Conservation (phyloP, 2,888 invertebrate genomes). For the Cheilosia scutellata region DNA sequence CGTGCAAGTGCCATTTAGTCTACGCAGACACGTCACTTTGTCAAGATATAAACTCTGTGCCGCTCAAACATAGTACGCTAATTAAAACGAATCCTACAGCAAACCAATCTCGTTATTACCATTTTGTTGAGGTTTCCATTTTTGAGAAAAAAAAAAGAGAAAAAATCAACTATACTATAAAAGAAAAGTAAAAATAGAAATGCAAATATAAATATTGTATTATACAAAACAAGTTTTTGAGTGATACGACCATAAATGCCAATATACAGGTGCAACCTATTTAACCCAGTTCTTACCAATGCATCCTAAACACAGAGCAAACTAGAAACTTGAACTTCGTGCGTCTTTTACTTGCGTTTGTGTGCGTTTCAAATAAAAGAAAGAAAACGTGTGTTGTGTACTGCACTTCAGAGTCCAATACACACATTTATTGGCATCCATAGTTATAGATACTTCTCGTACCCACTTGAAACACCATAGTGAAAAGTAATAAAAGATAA, state of each 20-base stretch:
- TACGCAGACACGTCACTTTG: neutral
- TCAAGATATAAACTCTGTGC: neutral
- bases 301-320: conserved; percentile 39
- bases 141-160: conserved; percentile 16
- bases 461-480: conserved; percentile 69
- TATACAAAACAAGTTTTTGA: conserved; percentile 49
- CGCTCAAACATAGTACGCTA: neutral
- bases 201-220: conserved; percentile 65
- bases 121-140: conserved; percentile 39
- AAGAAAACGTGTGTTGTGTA: neutral
- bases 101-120: conserved; percentile 4
- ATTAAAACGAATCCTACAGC: neutral
- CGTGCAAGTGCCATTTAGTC: neutral
- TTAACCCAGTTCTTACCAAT: conserved; percentile 68
- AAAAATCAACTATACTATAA: neutral
- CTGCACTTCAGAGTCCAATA: conserved; percentile 1
- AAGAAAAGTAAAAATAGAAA: conserved; percentile 54
- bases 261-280: conserved; percentile 67
- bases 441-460: conserved; percentile 12
- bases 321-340: conserved; percentile 53
- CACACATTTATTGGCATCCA: conserved; percentile 53
- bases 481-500: conserved; percentile 72
- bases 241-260: conserved; percentile 57
- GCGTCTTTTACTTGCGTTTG: conserved; percentile 1
- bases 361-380: conserved; percentile 10